Evolutionary conservation across 2,888 invertebrate genomes (phyloP), one percentile per base, ranked within the genome.

Genomic region (Amblyjoppa fuscipennis): DNA sequence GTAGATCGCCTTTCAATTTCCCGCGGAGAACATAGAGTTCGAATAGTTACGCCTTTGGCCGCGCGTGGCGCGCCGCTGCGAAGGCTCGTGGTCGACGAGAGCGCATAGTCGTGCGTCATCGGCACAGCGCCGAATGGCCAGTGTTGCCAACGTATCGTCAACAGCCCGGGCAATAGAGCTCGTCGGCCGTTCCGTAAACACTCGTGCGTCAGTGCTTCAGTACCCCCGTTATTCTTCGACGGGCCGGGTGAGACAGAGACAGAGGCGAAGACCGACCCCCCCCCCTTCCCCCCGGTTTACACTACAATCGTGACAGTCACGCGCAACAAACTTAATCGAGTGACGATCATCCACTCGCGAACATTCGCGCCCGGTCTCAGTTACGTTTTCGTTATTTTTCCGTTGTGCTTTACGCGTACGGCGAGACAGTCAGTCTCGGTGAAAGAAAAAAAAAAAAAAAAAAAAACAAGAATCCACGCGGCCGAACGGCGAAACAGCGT

Each of bases 171-270:
- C 84, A 81, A 81, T 70, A 64, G 49, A 75, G 77, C 76, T 70
- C 79, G 77, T 81, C 69, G 83, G 56, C 66, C 53, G 84, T 84
- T 75, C 86, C 81, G 87, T 89, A 88, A 87, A 88, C 87, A 66
- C 78, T 76, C 77, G 76, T 77, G 81, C 83, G 81, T 86, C 84
- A 70, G 56, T 78, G 71, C 77, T 74, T 56, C 76, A 64, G 53
- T 61, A 56, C 70, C 79, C 69, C 76, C 56, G 68, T 74, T 75
- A 84, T 59, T 70, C 76, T 79, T 75, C 76, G 76, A 79, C 84
- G 77, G 84, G 86, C 84, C 86, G 81, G 79, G 76, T 76, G 64
- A 76, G 71, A 64, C 71, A 84, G 59, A 59, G 59, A 59, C 25
- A 59, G 28, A 11, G 25, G 9, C 1, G 59, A 79, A 79, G 82